Base-by-base conservation (phyloP, 2,113 vertebrate species). In the Psephotus haematonotus region DNA sequence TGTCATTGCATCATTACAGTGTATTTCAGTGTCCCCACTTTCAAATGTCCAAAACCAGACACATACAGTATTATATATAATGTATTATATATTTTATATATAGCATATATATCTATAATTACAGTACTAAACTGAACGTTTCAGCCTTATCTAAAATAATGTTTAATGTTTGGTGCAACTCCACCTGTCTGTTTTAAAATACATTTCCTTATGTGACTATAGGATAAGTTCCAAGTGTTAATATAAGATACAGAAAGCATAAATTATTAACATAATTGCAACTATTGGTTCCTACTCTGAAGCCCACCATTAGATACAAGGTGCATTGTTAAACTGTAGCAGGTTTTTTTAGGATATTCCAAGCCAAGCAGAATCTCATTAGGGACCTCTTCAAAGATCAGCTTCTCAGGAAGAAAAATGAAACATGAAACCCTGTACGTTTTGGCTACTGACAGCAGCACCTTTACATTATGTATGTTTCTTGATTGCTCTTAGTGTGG, bases 341-440 rank as follows among this genome's bases (percentile, higher is more conserved):
- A 37, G 19, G 2, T 2, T 79, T 65, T 87, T 83, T 68, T 29
- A 44, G n/a, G 28, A 86, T 92, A 67, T 33, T 76, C 50, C 27
- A 37, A 93, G 69, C 39, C 81, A 80, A 75, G 57, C 1, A 92
- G 65, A 86, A 69, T 43, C 44, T 94, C 91, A 82, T 82, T 19
- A 87, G 74, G 47, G 81, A 87, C 52, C 77, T 93, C 80, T 87
- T 91, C 37, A 79, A 87, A 92, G 49, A 87, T 33, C 74, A 62
- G 83, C 62, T 93, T 50, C 69, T 69, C 76, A 28, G 68, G 93
- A 84, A 52, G 68, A 57, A 87, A 91, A 92, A 68, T 25, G 6
- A 84, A 93, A 91, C 9, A 44, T 46, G 44, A 46, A 46, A 46
- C 50, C 49, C 46, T 93, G 63, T 23, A 70, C 11, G n/a, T 71